Evolutionary conservation across 2,113 vertebrate species (phyloP).

Genomic region (Rhea pennata): DNA sequence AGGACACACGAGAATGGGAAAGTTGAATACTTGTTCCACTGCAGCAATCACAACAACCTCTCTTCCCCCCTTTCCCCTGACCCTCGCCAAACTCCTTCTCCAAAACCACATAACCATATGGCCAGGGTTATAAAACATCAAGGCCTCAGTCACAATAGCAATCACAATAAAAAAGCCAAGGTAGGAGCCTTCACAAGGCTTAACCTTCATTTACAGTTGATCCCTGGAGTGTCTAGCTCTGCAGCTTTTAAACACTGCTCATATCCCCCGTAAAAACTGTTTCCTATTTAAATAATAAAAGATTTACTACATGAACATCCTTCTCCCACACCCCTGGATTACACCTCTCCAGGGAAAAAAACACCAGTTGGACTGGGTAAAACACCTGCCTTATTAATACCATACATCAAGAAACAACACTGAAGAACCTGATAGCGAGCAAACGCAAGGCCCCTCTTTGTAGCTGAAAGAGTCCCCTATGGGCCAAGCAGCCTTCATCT

Average conservation of each 20-base stretch:
- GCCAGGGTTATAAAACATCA: slow-evolving; percentile 72
- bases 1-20: slow-evolving; percentile 56
- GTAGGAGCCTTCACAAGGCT: slow-evolving; percentile 6
- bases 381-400: slow-evolving; percentile 36
- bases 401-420: not conserved
- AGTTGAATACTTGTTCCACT: slow-evolving; percentile 59
- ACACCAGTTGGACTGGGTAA: not conserved
- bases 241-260: slow-evolving; percentile 31
- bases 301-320: not conserved
- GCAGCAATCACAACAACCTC: slow-evolving; percentile 7
- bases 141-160: slow-evolving; percentile 50
- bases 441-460: not conserved
- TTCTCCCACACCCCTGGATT: not conserved
- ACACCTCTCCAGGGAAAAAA: not conserved
- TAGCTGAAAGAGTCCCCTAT: not conserved
- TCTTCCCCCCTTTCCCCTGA: not conserved
- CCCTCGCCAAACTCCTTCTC: not conserved
- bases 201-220: slow-evolving; percentile 31
- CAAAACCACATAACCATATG: slow-evolving; percentile 58
- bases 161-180: slow-evolving; percentile 64
- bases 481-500: not conserved
- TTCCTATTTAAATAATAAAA: slow-evolving; percentile 45
- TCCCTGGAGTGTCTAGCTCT: slow-evolving; percentile 27
- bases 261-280: not conserved
- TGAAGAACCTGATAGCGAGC: not conserved